These are phyloP conservation scores for Baronia brevicornis DNA, from an alignment of 2,888 invertebrate genomes.

Conservation along the genomic window DNA sequence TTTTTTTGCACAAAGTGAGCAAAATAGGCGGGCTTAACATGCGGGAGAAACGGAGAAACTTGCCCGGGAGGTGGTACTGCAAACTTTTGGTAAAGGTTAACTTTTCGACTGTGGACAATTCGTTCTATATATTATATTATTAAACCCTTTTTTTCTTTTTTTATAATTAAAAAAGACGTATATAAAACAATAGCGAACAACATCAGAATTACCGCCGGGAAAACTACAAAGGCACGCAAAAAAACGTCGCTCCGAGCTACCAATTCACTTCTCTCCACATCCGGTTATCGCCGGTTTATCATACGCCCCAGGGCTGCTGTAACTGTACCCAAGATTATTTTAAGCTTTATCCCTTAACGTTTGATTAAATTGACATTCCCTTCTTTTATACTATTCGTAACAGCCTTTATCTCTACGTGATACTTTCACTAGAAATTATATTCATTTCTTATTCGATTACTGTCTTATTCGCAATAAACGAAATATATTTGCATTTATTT, in stretches of 20 bases:
- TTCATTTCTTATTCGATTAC: too few species aligned
- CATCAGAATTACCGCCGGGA: slow-evolving; percentile 31
- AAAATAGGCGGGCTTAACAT: too few species aligned
- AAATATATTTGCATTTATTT: too few species aligned
- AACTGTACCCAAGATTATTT: slow-evolving; percentile 63
- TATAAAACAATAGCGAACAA: slow-evolving; percentile 8
- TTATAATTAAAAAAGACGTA: not conserved
- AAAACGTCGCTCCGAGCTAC: slow-evolving; percentile 56
- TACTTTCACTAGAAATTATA: too few species aligned
- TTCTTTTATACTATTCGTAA: too few species aligned
- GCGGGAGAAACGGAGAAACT: too few species aligned
- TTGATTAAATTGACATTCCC: slow-evolving; percentile 64
- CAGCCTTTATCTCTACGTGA: too few species aligned
- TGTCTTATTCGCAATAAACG: too few species aligned
- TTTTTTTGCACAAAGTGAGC: too few species aligned
- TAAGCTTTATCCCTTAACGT: slow-evolving; percentile 64
- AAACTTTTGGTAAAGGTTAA: too few species aligned
- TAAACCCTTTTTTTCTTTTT: not conserved
- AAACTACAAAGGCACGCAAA: slow-evolving; percentile 51
- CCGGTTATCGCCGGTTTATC: slow-evolving; percentile 70
- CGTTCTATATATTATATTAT: not conserved
- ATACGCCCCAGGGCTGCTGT: slow-evolving; percentile 53
- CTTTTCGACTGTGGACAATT: too few species aligned
- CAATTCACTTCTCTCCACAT: slow-evolving; percentile 68
- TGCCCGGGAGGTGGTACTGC: too few species aligned